Evolutionary conservation across 92 coral and sea anemone genomes (phyloP).

Genomic region (Scolanthus callimorphus): DNA sequence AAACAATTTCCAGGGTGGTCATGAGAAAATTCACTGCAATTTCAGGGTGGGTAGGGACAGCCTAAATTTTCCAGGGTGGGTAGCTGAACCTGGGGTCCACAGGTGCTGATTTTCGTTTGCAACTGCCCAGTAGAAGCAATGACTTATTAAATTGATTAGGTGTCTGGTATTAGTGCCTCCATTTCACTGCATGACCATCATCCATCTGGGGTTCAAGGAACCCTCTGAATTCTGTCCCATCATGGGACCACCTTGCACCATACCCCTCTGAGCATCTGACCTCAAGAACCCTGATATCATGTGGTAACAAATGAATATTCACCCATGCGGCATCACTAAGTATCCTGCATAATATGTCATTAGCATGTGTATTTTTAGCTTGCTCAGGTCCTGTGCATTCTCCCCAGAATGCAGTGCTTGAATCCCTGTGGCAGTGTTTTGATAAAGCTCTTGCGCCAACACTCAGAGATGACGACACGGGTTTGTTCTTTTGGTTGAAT

Average conservation of each 20-base stretch:
- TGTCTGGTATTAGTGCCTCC: slow-evolving; percentile 66
- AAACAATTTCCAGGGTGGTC: too few species aligned
- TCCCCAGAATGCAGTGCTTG: slow-evolving; percentile 83
- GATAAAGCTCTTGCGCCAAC: slow-evolving; percentile 95
- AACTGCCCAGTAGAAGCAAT: too few species aligned
- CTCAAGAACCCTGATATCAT: slow-evolving; percentile 79
- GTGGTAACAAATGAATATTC: slow-evolving; percentile 77
- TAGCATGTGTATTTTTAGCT: slow-evolving; percentile 73
- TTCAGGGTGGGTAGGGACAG: too few species aligned
- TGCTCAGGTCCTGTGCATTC: slow-evolving; percentile 69
- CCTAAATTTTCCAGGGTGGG: too few species aligned
- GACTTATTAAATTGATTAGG: neutral
- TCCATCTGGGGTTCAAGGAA: slow-evolving; percentile 93
- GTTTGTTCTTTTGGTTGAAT: slow-evolving; percentile 58
- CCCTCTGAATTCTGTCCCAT: slow-evolving; percentile 84
- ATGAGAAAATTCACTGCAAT: too few species aligned
- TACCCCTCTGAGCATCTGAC: slow-evolving; percentile 81
- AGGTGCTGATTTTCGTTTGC: too few species aligned
- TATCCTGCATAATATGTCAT: slow-evolving; percentile 37
- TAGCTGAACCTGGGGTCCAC: too few species aligned
- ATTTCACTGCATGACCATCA: slow-evolving; percentile 80
- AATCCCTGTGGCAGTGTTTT: slow-evolving; percentile 87
- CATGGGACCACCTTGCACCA: slow-evolving; percentile 90
- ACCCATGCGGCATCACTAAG: slow-evolving; percentile 82
- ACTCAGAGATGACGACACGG: slow-evolving; percentile 47